Evolutionary conservation across 1,140 invertebrate genomes (phyloP).

Genomic region (Drosophila nebulosa): DNA sequence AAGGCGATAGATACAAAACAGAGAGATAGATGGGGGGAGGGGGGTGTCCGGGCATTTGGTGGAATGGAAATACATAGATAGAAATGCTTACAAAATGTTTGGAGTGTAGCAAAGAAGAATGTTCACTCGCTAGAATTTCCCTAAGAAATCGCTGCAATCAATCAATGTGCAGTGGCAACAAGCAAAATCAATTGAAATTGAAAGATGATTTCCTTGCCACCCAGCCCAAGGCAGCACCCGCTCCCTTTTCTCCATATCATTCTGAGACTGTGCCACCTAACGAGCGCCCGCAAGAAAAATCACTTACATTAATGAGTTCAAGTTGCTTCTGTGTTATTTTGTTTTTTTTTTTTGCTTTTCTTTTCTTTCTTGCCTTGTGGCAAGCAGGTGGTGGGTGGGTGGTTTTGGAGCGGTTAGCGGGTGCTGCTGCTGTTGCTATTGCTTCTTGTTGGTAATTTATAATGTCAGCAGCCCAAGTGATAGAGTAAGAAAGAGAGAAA

Average conservation of each 20-base stretch:
- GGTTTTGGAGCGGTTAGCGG: neutral
- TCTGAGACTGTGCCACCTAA: conserved; percentile 3
- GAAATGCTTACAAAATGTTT: conserved; percentile 32
- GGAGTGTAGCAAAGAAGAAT: neutral
- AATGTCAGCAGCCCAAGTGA: conserved; percentile 67
- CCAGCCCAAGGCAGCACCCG: neutral
- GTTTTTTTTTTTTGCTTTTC: neutral
- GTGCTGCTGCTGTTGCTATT: conserved; percentile 11
- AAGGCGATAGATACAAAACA: conserved; percentile 39
- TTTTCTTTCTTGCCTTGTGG: conserved; percentile 48
- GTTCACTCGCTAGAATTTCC: conserved; percentile 54
- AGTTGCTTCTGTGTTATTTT: conserved; percentile 36
- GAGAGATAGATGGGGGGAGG: neutral
- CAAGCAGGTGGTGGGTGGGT: neutral
- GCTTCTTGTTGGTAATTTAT: conserved; percentile 68
- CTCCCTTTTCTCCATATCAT: neutral
- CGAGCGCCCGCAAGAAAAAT: conserved; percentile 72
- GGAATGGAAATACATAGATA: neutral
- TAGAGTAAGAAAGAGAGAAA: conserved; percentile 2
- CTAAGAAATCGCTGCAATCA: conserved; percentile 75
- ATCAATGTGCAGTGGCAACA: conserved; percentile 73
- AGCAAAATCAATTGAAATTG: conserved; percentile 79
- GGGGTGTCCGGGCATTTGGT: neutral
- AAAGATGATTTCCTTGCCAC: conserved; percentile 67
- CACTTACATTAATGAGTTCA: conserved; percentile 79